Evolutionary conservation across 2,888 invertebrate species (phyloP).

Genomic region (Congeria kusceri): DNA sequence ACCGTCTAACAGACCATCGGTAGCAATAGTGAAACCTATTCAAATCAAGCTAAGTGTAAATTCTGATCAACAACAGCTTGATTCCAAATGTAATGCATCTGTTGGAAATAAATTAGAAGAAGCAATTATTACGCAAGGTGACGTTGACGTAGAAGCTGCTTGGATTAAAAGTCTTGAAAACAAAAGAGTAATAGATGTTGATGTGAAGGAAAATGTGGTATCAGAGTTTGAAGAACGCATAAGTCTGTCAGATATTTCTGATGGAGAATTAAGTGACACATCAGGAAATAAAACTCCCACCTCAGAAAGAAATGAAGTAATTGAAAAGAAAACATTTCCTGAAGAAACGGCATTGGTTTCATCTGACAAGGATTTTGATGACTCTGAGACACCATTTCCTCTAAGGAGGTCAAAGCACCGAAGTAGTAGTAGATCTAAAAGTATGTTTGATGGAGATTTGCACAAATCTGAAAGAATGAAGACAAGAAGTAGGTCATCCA

Average conservation of each 20-base stretch:
- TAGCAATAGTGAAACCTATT: conserved; percentile 37
- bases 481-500: no score
- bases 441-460: no score
- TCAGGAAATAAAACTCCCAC: no score
- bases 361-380: not conserved
- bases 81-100: not conserved
- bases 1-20: conserved; percentile 10
- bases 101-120: not conserved
- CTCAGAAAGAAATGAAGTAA: no score
- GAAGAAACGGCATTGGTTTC: not conserved
- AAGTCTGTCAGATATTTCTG: no score
- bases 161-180: not conserved
- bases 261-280: no score
- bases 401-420: no score
- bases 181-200: not conserved
- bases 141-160: no score
- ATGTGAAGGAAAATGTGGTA: not conserved
- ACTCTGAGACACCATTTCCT: no score
- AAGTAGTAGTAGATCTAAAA: no score
- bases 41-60: not conserved
- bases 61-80: not conserved
- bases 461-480: no score
- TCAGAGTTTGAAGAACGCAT: not conserved
- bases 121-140: not conserved
- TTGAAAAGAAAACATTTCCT: no score